Percentiles rank a stretch among this genome's conserved stretches.
Conservation (phyloP, 1,140 invertebrate genomes). For the Drosophila baimaii region DNA sequence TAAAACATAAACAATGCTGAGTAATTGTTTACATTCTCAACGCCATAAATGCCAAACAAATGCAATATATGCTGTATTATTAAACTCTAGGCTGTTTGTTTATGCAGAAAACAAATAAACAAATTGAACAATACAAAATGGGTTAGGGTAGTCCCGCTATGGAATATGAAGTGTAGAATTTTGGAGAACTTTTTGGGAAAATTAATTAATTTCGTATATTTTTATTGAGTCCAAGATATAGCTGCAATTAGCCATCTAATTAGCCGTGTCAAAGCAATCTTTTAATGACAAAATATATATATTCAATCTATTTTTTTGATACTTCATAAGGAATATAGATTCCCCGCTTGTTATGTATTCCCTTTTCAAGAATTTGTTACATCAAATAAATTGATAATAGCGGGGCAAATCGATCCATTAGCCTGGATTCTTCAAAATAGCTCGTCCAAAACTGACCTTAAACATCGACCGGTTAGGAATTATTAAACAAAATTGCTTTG, state of each 20-base stretch:
- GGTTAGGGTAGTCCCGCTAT: conserved; percentile 19
- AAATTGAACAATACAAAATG: background rate
- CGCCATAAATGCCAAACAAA: background rate
- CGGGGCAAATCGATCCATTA: background rate
- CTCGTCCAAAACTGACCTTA: too few species aligned
- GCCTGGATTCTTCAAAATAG: background rate
- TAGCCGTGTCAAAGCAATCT: too few species aligned
- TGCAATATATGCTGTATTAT: background rate
- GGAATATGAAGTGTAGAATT: background rate
- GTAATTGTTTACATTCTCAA: conserved; percentile 4
- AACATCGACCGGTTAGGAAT: background rate
- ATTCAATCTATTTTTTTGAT: too few species aligned
- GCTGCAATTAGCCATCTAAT: too few species aligned
- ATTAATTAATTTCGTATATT: too few species aligned
- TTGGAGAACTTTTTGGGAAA: background rate
- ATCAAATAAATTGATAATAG: background rate
- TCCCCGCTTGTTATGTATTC: background rate
- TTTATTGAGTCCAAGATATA: too few species aligned
- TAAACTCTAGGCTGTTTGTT: conserved; percentile 15
- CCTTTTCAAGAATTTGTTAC: background rate
- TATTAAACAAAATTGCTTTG: conserved; percentile 17
- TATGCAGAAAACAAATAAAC: conserved; percentile 15
- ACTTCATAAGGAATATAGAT: background rate
- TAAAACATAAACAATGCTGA: background rate
- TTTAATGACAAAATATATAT: too few species aligned